Evolutionary conservation across 64 coral and sea anemone genomes (phyloP).

Genomic region (Cladopsammia gracilis): DNA sequence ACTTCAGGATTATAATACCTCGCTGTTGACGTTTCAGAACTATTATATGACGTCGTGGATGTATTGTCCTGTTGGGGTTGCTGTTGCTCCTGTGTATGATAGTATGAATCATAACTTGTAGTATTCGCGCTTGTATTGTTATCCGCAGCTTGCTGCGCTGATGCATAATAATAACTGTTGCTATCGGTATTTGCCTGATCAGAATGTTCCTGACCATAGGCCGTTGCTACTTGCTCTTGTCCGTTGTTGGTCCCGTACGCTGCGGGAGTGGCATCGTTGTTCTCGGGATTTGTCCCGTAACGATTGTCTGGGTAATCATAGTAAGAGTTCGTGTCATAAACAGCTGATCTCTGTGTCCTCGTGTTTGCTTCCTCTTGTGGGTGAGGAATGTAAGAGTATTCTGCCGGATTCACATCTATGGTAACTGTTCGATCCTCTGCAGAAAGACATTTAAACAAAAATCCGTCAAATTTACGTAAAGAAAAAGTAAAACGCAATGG

Average conservation of each 20-base stretch:
- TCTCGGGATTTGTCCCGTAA: slow-evolving; percentile 33
- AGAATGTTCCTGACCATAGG: slow-evolving; percentile 23
- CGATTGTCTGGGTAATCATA: slow-evolving; percentile 19
- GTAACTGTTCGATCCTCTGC: slow-evolving; percentile 54
- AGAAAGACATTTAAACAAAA: not conserved
- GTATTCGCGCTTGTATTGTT: not conserved
- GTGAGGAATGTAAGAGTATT: slow-evolving; percentile 47
- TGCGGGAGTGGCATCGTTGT: not conserved
- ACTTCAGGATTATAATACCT: slow-evolving; percentile 4
- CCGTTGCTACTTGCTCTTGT: slow-evolving; percentile 83
- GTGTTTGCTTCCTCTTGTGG: not conserved
- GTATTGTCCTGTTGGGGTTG: not conserved
- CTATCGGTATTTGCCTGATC: slow-evolving; percentile 33
- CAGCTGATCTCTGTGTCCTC: slow-evolving; percentile 57
- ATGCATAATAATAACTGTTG: slow-evolving; percentile 27
- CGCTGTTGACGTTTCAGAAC: not conserved
- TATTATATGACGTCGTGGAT: not conserved
- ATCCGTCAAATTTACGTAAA: not conserved
- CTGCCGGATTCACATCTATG: slow-evolving; percentile 52
- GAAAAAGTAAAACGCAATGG: too few species aligned
- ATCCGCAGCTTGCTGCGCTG: not conserved
- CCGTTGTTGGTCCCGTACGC: slow-evolving; percentile 46
- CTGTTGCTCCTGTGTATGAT: not conserved
- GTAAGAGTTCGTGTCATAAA: slow-evolving; percentile 19
- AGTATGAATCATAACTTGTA: not conserved